These are phyloP conservation scores for Lacerta bilineata DNA, from an alignment of 2,797 vertebrate species.

Conservation along the genomic window DNA sequence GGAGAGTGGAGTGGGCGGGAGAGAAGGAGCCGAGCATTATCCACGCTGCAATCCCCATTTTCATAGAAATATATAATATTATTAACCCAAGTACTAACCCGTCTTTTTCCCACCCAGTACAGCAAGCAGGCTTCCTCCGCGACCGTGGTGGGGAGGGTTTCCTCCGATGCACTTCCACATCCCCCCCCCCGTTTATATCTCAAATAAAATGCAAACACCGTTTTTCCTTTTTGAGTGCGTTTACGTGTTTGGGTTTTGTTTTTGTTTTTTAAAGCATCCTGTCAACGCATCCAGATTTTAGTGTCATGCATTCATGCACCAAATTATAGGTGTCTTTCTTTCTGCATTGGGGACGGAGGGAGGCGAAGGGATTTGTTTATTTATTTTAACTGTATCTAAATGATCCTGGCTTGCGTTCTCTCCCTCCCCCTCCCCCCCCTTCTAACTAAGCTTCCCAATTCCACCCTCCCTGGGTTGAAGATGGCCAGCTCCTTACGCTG, in stretches of 20 bases:
- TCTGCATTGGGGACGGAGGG: not conserved
- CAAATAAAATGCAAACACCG: not conserved
- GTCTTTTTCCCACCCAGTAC: too few relatives aligned
- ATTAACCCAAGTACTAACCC: constrained; percentile 25
- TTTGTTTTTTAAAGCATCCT: not conserved
- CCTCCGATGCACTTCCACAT: not conserved
- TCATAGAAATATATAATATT: constrained; percentile 24
- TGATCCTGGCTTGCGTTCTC: not conserved
- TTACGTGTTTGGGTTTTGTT: too few relatives aligned
- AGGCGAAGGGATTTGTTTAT: too few relatives aligned
- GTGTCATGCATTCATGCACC: not conserved
- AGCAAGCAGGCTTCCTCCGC: not conserved
- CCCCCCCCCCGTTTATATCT: not conserved
- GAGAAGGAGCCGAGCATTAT: not conserved
- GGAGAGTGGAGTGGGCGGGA: not conserved
- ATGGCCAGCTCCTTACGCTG: not conserved
- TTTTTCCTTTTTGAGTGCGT: not conserved
- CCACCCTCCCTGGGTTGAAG: not conserved
- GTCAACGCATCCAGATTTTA: not conserved
- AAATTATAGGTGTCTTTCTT: not conserved
- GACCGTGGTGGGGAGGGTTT: not conserved
- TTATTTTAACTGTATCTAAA: not conserved
- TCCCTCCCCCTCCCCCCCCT: too few relatives aligned
- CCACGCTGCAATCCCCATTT: constrained; percentile 29
- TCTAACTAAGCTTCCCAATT: too few relatives aligned